Evolutionary conservation across 2,113 vertebrate genomes (phyloP).

Genomic region (Todiramphus chloris): DNA sequence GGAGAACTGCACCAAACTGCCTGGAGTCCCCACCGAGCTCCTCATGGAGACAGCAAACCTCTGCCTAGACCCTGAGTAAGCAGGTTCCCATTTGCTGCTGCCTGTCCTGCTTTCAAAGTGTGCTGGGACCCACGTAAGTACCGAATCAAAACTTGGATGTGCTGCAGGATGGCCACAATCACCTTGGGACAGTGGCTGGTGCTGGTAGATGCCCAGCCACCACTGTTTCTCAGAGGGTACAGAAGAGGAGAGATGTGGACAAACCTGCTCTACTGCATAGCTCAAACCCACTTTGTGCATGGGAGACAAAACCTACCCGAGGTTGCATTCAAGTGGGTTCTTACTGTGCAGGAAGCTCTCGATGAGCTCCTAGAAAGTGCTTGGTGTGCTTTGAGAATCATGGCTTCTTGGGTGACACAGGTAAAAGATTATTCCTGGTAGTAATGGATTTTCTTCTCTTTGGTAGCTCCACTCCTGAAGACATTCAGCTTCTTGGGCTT

Average conservation of each 20-base stretch:
- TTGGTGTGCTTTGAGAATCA: rapidly evolving
- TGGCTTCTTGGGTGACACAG: background rate
- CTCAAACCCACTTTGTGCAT: background rate
- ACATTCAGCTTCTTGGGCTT: slow-evolving; percentile 98
- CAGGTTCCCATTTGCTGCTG: background rate
- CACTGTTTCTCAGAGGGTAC: background rate
- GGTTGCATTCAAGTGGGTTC: rapidly evolving
- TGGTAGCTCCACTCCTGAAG: slow-evolving; percentile 89
- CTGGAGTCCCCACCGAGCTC: background rate
- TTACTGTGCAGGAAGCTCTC: background rate
- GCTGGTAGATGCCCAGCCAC: background rate
- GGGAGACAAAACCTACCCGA: background rate
- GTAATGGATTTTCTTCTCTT: slow-evolving; percentile 21
- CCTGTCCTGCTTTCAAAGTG: background rate
- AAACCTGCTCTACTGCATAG: background rate
- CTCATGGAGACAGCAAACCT: background rate
- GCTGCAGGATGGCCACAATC: rapidly evolving
- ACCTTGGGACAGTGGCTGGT: background rate
- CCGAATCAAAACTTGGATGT: rapidly evolving
- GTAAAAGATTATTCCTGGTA: background rate
- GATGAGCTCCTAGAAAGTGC: background rate
- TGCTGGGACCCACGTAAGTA: background rate
- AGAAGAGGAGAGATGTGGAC: background rate
- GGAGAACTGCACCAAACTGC: rapidly evolving
- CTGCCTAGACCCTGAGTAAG: background rate